Base-by-base conservation (phyloP, 2,888 invertebrate genomes). In the Erebia ligea region DNA sequence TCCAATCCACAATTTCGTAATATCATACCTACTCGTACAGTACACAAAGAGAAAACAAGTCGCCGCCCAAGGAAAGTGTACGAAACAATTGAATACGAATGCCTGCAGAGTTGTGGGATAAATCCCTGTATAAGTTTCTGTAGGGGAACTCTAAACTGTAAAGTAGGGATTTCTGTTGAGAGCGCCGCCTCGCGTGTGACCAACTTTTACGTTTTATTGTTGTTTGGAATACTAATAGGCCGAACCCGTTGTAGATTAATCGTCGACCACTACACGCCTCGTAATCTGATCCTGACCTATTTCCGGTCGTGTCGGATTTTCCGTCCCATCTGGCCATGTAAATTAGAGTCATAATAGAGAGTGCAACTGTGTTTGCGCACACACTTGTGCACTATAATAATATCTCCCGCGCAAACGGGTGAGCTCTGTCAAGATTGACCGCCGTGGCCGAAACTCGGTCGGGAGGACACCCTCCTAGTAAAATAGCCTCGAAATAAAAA, bases 71-170 rank as follows among this genome's bases (percentile, higher is more conserved):
- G 50, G 10, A 58, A 58, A 74, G 69, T 68, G 45, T 67, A 71
- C 65, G 68, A 71, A 74, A 76, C 74, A 73, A 74, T 74, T 70
- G 74, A 58, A 57, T 56, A 71, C 63, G 57, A 45, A 67, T 63
- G 62, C 42, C 54, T 45, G 62, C 58, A 11, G 69, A 70, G 68
- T 64, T 73, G 67, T 11, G 68, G 69, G 74, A 73, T 76, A 76
- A 74, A 74, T 73, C 73, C 73, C 40, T 50, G 72, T 63, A 59
- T 63, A 71, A 76, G 67, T 76, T 75, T 75, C 72, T 73, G 72
- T 19, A 48, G 52, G 58, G 59, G 45, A 25, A 58, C 67, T 67
- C 45, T 71, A 58, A 66, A 58, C 58, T 58, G 48, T 74, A 68
- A 74, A 76, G 73, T 68, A 62, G 70, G 73, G 70, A 71, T 63